phyloP scores from a whole-genome alignment of 2,888 invertebrate genomes.

The Stenotaenia linearis region DNA sequence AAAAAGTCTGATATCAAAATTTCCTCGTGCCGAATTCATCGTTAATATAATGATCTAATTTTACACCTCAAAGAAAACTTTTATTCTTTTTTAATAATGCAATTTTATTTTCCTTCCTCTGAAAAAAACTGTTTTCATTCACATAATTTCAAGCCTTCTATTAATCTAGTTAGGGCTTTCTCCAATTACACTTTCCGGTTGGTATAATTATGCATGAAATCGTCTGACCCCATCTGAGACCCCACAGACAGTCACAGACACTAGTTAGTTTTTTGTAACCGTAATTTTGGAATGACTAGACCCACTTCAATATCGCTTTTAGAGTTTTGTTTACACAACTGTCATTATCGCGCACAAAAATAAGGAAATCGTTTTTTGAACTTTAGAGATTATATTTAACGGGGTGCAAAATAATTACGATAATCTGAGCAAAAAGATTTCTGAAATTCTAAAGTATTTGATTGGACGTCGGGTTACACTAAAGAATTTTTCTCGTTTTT shows the following conservation, averaged over 20 bases:
- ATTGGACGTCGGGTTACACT: background rate
- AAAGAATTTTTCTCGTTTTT: background rate
- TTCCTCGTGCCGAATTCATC: background rate
- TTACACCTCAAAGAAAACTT: too few species aligned
- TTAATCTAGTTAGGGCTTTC: background rate
- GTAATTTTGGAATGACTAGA: too few species aligned
- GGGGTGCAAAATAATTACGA: background rate
- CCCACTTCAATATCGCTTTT: too few species aligned
- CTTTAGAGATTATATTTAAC: background rate
- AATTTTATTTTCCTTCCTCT: too few species aligned
- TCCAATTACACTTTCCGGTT: constrained; percentile 14
- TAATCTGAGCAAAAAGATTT: background rate
- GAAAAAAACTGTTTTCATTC: too few species aligned
- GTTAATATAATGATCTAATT: too few species aligned
- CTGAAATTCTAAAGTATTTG: background rate
- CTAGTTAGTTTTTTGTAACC: too few species aligned
- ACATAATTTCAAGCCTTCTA: background rate
- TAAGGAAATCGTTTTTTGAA: background rate
- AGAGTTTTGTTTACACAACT: background rate
- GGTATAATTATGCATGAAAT: background rate
- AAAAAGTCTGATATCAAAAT: background rate
- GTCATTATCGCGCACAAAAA: background rate
- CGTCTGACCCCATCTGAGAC: background rate
- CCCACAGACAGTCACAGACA: too few species aligned
- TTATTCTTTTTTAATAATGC: too few species aligned